Percentiles rank a stretch among this genome's conserved stretches.
Conservation (phyloP, 2,797 vertebrate genomes). For the Oreochromis grahami region DNA sequence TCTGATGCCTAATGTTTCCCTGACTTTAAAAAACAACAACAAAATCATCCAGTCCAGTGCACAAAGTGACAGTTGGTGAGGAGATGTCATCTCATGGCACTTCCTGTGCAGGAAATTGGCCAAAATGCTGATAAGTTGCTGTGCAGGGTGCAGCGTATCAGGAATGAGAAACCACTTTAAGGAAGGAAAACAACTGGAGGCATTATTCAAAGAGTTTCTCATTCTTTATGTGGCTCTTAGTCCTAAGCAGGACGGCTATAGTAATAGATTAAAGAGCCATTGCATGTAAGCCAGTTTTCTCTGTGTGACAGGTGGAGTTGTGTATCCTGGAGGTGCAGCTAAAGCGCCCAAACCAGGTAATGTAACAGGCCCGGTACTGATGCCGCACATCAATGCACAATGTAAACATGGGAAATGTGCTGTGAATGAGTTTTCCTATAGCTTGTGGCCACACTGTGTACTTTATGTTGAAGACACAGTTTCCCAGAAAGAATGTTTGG, state of each 20-base stretch:
- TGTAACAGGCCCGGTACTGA: neutral
- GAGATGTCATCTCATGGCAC: slow-evolving; percentile 45
- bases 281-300: neutral
- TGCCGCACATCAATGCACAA: neutral
- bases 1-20: slow-evolving; percentile 3
- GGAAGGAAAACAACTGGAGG: neutral
- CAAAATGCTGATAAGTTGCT: slow-evolving; percentile 42
- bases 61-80: slow-evolving; percentile 58
- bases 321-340: slow-evolving; percentile 55
- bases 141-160: neutral
- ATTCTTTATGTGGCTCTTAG: neutral
- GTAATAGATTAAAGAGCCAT: neutral
- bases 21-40: neutral
- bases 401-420: neutral
- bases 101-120: slow-evolving; percentile 60
- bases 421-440: neutral
- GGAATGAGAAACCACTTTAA: slow-evolving; percentile 7
- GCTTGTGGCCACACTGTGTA: neutral
- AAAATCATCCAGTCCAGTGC: slow-evolving; percentile 22
- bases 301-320: slow-evolving; percentile 32
- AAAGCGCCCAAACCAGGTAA: slow-evolving; percentile 78
- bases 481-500: neutral
- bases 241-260: neutral
- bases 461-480: neutral
- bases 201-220: neutral